Evolutionary conservation across 2,888 invertebrate genomes (phyloP).

Genomic region (Lasius fuliginosus): DNA sequence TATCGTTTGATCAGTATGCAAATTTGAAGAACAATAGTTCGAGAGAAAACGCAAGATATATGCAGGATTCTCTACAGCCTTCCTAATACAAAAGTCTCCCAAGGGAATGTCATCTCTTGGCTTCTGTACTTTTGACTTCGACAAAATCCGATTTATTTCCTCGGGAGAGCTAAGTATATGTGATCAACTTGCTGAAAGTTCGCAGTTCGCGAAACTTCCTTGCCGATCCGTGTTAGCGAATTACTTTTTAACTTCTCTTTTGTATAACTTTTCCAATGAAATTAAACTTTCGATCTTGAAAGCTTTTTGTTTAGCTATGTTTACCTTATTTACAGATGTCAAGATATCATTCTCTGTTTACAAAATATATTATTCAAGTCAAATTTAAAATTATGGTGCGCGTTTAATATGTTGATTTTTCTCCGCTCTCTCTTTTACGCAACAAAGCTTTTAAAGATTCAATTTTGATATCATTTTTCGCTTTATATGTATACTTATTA

Average conservation of each 20-base stretch:
- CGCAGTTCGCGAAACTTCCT: neutral
- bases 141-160: conserved; percentile 55
- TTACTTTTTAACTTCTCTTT: conserved; percentile 21
- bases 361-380: neutral
- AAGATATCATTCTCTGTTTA: neutral
- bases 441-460: neutral
- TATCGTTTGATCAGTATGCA: neutral
- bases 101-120: conserved; percentile 72
- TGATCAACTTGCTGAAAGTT: conserved; percentile 33
- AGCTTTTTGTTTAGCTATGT: neutral
- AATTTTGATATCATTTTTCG: neutral
- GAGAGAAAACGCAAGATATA: neutral
- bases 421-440: neutral
- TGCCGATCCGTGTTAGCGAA: conserved; percentile 6
- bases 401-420: neutral
- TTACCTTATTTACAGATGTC: neutral
- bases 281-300: neutral
- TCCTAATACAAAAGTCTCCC: neutral
- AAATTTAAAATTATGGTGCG: neutral
- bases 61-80: neutral
- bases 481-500: neutral
- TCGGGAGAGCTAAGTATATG: conserved; percentile 33
- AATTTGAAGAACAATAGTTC: neutral
- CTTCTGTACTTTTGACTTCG: conserved; percentile 69
- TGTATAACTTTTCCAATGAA: neutral